Evolutionary conservation across 92 coral and sea anemone genomes (phyloP).

Genomic region (Epizoanthus illoricatus): DNA sequence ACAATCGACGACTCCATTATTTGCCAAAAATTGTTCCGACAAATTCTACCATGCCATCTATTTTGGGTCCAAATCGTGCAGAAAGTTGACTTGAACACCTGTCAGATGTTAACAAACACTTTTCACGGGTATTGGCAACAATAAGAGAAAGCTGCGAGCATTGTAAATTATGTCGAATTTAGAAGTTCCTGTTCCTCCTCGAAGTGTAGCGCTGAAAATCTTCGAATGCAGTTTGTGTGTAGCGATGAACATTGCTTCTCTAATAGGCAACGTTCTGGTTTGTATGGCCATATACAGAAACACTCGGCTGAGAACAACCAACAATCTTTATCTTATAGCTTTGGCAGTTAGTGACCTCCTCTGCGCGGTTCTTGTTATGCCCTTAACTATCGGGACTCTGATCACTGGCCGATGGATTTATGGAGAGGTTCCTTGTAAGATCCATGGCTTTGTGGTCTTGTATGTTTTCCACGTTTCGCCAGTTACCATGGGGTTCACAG

Average conservation of each 20-base stretch:
- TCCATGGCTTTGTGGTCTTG: constrained; percentile 38
- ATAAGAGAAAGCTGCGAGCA: no score
- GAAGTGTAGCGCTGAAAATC: no score
- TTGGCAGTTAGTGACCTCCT: constrained; percentile 38
- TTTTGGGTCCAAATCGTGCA: no score
- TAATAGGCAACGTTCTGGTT: constrained; percentile 31
- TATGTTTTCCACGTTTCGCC: constrained; percentile 42
- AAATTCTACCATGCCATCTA: no score
- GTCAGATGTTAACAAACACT: no score
- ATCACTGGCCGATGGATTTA: constrained; percentile 48
- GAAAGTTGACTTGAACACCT: no score
- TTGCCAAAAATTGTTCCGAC: no score
- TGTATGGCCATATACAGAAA: constrained; percentile 32
- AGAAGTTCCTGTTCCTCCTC: no score
- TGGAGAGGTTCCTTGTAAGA: constrained; percentile 18
- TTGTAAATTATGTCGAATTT: no score
- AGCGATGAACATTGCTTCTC: neutral
- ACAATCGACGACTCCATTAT: no score
- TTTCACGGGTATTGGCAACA: no score
- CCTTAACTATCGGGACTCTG: constrained; percentile 21
- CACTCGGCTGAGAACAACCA: constrained; percentile 44
- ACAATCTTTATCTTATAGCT: constrained; percentile 38
- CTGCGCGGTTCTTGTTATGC: constrained; percentile 44
- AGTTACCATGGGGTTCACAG: constrained; percentile 44
- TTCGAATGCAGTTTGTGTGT: no score